These are phyloP conservation scores for Euproctis similis DNA, from an alignment of 2,888 invertebrate species.

Conservation along the genomic window DNA sequence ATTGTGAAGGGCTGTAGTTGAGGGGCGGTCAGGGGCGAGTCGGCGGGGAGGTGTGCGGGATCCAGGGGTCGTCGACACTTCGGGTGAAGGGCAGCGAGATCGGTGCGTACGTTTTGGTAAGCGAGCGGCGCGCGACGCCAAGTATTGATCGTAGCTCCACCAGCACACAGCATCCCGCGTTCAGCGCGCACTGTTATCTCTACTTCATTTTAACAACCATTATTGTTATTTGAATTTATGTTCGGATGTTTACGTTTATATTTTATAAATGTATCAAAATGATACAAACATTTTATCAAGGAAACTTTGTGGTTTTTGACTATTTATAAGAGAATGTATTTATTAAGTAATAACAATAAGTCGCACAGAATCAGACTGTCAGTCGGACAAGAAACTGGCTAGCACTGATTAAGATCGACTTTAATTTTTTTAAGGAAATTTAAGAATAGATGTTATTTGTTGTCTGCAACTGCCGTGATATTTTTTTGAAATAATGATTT, in stretches of 20 bases:
- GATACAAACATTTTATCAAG: no score
- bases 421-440: no score
- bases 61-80: conserved; percentile 64
- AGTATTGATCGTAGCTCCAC: conserved; percentile 66
- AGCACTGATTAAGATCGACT: no score
- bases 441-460: no score
- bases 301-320: no score
- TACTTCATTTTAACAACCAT: conserved; percentile 26
- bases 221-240: conserved; percentile 17
- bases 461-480: no score
- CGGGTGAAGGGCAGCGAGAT: conserved; percentile 70
- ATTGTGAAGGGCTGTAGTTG: conserved; percentile 40
- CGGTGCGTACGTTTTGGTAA: conserved; percentile 68
- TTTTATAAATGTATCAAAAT: background rate
- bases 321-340: no score
- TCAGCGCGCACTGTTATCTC: conserved; percentile 24
- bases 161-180: conserved; percentile 52
- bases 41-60: conserved; percentile 31
- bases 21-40: conserved; percentile 36
- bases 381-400: no score
- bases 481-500: no score
- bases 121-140: conserved; percentile 39
- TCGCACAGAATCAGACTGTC: no score
- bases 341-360: no score
- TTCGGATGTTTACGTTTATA: no score